phyloP scores from a whole-genome alignment of 2,888 invertebrate genomes.

The Deilephila porcellus region DNA sequence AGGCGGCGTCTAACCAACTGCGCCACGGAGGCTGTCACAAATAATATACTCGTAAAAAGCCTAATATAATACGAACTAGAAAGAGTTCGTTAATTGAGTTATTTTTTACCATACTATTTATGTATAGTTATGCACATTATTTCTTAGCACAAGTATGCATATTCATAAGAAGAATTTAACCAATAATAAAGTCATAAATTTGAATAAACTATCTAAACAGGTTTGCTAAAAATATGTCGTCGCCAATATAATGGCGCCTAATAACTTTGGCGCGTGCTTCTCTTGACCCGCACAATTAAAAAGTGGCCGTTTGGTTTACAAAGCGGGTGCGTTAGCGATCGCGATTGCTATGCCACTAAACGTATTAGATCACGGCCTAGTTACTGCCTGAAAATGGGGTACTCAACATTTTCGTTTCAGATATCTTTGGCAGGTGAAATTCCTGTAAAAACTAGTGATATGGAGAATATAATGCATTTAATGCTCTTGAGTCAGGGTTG shows the following conservation, averaged over 20 bases:
- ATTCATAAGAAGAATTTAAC: background rate
- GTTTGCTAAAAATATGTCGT: conserved; percentile 25
- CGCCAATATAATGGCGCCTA: conserved; percentile 54
- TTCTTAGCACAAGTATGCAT: background rate
- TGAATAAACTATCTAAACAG: conserved; percentile 28
- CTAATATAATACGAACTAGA: too few relatives aligned
- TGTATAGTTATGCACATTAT: too few relatives aligned
- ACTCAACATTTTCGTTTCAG: conserved; percentile 49
- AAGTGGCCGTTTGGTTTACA: conserved; percentile 73
- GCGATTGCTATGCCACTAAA: conserved; percentile 68
- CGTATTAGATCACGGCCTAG: conserved; percentile 78
- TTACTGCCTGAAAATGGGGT: conserved; percentile 68
- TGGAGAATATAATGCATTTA: background rate
- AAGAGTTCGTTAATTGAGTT: too few relatives aligned
- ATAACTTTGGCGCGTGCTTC: conserved; percentile 62
- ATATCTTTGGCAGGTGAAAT: conserved; percentile 1
- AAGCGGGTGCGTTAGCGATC: conserved; percentile 73
- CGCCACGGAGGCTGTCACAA: too few relatives aligned
- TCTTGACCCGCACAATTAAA: conserved; percentile 76
- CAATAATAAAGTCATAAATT: conserved; percentile 34
- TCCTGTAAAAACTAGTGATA: background rate
- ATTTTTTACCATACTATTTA: too few relatives aligned
- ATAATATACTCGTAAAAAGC: too few relatives aligned
- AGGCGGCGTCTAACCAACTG: too few relatives aligned
- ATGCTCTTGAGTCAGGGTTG: background rate